phyloP scores from a whole-genome alignment of 1,140 invertebrate species.

The Caerostris extrusa region DNA sequence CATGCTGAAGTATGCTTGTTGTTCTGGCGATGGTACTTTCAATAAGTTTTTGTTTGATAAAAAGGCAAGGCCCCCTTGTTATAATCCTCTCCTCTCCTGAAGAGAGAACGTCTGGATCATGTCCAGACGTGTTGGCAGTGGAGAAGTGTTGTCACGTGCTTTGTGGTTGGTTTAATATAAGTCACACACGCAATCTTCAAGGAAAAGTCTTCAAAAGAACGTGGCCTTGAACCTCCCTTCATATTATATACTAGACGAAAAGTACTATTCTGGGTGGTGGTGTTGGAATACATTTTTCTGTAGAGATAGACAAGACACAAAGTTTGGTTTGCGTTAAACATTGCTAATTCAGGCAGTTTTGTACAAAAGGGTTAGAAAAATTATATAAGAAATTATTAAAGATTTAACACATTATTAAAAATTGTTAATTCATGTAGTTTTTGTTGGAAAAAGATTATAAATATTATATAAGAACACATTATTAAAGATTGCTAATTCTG shows the following conservation, averaged over 20 bases:
- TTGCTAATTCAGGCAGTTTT: too few species aligned
- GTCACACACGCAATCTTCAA: not conserved
- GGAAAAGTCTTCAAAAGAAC: not conserved
- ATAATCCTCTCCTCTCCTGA: not conserved
- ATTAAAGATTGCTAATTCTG: too few species aligned
- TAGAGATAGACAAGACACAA: too few species aligned
- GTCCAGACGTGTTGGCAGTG: constrained; percentile 49
- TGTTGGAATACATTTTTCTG: too few species aligned
- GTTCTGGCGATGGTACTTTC: not conserved
- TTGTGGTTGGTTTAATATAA: constrained; percentile 53
- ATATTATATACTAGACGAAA: not conserved
- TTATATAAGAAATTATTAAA: too few species aligned
- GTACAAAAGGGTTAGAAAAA: too few species aligned
- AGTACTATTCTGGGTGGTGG: too few species aligned
- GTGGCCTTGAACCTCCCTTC: not conserved
- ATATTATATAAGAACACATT: too few species aligned
- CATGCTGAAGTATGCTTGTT: not conserved
- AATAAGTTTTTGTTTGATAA: not conserved
- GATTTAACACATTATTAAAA: too few species aligned
- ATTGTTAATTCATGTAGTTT: too few species aligned
- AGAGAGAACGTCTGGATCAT: constrained; percentile 16
- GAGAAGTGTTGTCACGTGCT: not conserved
- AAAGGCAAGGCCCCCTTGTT: not conserved
- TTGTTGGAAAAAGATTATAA: too few species aligned
- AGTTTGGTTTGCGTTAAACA: too few species aligned